Evolutionary conservation across 2,888 invertebrate genomes (phyloP), one percentile per base, ranked within the genome.

Genomic region (Agrotis ipsilon): DNA sequence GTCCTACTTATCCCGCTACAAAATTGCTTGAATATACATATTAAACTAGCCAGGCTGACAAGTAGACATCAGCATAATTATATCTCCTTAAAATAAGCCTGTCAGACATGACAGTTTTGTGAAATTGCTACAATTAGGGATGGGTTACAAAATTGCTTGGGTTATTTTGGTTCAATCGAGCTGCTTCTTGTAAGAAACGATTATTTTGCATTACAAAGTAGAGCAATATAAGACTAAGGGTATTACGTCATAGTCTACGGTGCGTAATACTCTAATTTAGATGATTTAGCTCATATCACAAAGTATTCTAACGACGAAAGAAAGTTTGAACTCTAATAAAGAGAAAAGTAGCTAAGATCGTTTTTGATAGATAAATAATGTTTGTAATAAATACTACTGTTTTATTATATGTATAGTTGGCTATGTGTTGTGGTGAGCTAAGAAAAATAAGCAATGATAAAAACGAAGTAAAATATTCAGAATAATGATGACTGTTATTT

Each of bases 21-120:
- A 54, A 61, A 64, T 52, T 54, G 43, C 65, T 57, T 70, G 58
- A 76, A 63, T 52, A 80, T 75, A 79, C 80, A 59, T 73, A 73
- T 76, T 76, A 59, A 72, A 76, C 46, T 24, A 55, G 27, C 18
- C 55, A 61, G 43, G 32, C 46, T 45, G 5, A 55, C 57, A 32
- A 72, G 54, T 67, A 43, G 48, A 52, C 51, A 68, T 77, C 67
- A 68, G 45, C 48, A 54, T 78, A 57, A 80, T 78, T 70, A 80
- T 64, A 68, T 62, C 51, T 63, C 68, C 62, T 75, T 65, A 67
- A 69, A 80, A 70, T 62, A 60, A 67, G 48, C 39, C 19, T 6
- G 57, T 45, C 52, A 43, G 57, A 54, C 60, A 49, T 70, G 67
- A 54, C 67, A 65, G 48, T 80, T 76, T 62, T 55, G 51, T 62